Conservation (phyloP, 2,797 vertebrate species). For the Sebastes kiyomatsui region DNA sequence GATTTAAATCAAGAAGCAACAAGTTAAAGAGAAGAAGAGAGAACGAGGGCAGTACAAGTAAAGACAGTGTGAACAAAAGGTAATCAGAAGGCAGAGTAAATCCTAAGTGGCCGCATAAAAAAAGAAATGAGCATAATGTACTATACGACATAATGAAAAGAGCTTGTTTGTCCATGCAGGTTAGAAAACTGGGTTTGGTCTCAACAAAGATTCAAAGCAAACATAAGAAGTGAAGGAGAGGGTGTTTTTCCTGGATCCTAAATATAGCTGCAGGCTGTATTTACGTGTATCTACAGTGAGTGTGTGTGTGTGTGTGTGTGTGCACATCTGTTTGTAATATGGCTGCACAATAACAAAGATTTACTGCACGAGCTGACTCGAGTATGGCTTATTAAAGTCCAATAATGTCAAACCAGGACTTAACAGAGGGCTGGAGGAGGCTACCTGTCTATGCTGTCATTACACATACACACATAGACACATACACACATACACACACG, state of each 20-base stretch:
- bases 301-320: neutral
- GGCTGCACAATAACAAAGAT: slow-evolving; percentile 62
- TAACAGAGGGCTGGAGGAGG: slow-evolving; percentile 22
- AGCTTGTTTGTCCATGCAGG: slow-evolving; percentile 19
- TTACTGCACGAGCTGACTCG: slow-evolving; percentile 52
- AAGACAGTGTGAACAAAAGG: neutral
- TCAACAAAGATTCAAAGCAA: slow-evolving; percentile 41
- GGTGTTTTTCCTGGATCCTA: slow-evolving; percentile 31
- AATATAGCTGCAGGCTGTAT: slow-evolving; percentile 56
- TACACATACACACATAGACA: neutral
- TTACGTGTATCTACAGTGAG: slow-evolving; percentile 14
- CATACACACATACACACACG: neutral
- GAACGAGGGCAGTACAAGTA: neutral
- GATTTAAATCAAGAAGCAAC: neutral
- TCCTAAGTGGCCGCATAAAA: neutral
- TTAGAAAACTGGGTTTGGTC: slow-evolving; percentile 39
- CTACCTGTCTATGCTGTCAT: slow-evolving; percentile 43
- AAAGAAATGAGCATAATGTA: neutral
- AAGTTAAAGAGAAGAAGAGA: neutral
- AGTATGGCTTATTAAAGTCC: slow-evolving; percentile 58
- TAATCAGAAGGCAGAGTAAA: neutral
- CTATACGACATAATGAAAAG: slow-evolving; percentile 9
- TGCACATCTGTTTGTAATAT: slow-evolving; percentile 70
- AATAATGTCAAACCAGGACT: slow-evolving; percentile 59
- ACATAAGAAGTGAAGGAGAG: slow-evolving; percentile 34